These are phyloP conservation scores for Phymatocera aterrima DNA, from an alignment of 2,888 invertebrate species.

Conservation along the genomic window DNA sequence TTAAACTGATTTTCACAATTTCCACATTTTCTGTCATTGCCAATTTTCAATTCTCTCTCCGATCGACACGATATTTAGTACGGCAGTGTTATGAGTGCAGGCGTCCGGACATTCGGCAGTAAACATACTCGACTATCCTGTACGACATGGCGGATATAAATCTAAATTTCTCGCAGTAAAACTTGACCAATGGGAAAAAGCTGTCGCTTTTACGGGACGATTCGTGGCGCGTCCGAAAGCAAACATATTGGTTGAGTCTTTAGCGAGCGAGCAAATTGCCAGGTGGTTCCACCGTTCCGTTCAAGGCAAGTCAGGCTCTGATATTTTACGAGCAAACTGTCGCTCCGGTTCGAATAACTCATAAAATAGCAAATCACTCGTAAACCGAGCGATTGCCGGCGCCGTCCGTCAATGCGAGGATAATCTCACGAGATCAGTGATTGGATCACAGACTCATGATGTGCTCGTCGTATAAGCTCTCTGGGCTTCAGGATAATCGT, in stretches of 20 bases:
- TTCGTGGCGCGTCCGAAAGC: conserved; percentile 4
- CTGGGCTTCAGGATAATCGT: conserved; percentile 8
- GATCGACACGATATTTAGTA: not conserved
- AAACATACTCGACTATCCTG: not conserved
- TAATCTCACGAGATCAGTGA: conserved; percentile 11
- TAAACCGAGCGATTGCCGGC: conserved; percentile 2
- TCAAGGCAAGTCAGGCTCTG: not conserved
- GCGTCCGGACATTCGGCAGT: not conserved
- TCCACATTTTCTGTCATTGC: not conserved
- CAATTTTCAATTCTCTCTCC: not conserved
- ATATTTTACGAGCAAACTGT: conserved; percentile 28
- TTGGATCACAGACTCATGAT: conserved; percentile 8
- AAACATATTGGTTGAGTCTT: conserved; percentile 21
- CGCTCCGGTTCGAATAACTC: conserved; percentile 12
- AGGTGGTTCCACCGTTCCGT: not conserved
- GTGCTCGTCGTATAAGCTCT: not conserved
- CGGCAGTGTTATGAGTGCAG: not conserved
- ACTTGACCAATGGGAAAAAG: not conserved
- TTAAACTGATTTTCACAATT: not conserved
- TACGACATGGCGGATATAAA: not conserved
- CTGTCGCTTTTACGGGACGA: conserved; percentile 6
- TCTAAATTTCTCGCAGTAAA: not conserved
- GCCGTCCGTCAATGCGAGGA: conserved; percentile 1
- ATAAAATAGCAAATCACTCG: conserved; percentile 24
- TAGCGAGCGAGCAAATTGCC: conserved; percentile 37